These are phyloP conservation scores for Opisthograptis luteolata DNA, from an alignment of 2,888 invertebrate species.

Conservation along the genomic window DNA sequence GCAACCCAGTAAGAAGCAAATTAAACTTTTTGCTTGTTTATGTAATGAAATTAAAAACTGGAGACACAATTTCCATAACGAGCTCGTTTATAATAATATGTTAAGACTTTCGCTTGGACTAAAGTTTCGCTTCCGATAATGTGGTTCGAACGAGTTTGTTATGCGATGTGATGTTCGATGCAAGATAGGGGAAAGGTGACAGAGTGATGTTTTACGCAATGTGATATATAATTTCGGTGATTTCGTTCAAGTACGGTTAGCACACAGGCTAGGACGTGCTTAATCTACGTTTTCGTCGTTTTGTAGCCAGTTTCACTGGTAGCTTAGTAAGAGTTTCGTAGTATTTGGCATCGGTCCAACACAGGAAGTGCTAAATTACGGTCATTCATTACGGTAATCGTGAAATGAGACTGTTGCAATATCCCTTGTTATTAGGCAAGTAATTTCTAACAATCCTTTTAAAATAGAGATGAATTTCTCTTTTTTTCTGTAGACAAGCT, in stretches of 20 bases:
- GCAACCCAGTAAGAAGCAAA: constrained; percentile 5
- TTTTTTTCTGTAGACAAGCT: too few species aligned
- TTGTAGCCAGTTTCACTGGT: neutral
- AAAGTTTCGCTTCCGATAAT: constrained; percentile 19
- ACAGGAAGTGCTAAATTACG: constrained; percentile 15
- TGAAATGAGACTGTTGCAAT: neutral
- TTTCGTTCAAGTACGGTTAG: neutral
- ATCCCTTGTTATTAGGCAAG: constrained; percentile 1
- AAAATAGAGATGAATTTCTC: too few species aligned
- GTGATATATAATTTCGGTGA: constrained; percentile 22
- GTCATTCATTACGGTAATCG: constrained; percentile 1
- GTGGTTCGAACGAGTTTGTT: constrained; percentile 18
- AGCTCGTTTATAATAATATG: constrained; percentile 49
- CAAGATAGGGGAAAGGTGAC: constrained; percentile 26
- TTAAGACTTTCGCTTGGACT: constrained; percentile 65
- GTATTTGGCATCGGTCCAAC: constrained; percentile 15
- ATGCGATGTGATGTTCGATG: constrained; percentile 4
- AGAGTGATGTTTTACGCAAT: constrained; percentile 23
- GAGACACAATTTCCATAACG: constrained; percentile 58
- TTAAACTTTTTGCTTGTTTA: constrained; percentile 38
- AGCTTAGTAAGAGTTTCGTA: constrained; percentile 8
- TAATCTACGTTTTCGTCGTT: constrained; percentile 10
- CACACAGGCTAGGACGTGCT: neutral
- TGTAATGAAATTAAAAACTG: constrained; percentile 62
- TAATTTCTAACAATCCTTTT: too few species aligned